Percentiles rank a stretch among this genome's conserved stretches.
Evolutionary conservation across 2,113 vertebrate genomes (phyloP).

Genomic region (Addax nasomaculatus): DNA sequence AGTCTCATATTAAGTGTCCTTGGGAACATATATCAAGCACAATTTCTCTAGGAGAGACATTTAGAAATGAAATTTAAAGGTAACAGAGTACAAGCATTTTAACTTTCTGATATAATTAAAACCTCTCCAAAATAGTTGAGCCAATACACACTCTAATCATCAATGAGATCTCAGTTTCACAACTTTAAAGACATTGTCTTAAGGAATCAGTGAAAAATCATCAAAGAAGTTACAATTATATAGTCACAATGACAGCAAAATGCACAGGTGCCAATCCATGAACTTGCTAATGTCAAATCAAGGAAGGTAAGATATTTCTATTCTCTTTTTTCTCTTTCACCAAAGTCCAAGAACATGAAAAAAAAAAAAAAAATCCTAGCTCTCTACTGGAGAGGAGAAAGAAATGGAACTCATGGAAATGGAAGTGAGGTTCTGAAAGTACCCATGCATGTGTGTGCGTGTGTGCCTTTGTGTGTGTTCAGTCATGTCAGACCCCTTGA

Average conservation of each 20-base stretch:
- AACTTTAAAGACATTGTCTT: neutral
- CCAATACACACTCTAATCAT: neutral
- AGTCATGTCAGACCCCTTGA: fast-evolving
- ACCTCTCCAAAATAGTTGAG: neutral
- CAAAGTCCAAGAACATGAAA: neutral
- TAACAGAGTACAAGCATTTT: neutral
- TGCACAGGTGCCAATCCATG: neutral
- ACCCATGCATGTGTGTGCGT: fast-evolving
- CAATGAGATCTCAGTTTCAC: neutral
- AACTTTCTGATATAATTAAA: neutral
- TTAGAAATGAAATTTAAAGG: slow-evolving; percentile 26
- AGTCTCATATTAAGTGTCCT: neutral
- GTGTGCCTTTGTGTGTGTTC: neutral
- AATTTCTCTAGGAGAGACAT: neutral
- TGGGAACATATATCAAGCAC: neutral
- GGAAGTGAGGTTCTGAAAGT: neutral
- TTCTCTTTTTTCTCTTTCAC: neutral
- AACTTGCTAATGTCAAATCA: neutral
- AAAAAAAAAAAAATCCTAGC: neutral
- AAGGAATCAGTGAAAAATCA: neutral
- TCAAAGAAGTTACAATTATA: neutral
- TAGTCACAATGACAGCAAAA: neutral
- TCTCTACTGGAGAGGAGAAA: neutral
- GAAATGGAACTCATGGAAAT: neutral
- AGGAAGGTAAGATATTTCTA: neutral